Evolutionary conservation across 92 coral and sea anemone genomes (phyloP), one percentile per base, ranked within the genome.

Genomic region (Virgularia gustaviana): DNA sequence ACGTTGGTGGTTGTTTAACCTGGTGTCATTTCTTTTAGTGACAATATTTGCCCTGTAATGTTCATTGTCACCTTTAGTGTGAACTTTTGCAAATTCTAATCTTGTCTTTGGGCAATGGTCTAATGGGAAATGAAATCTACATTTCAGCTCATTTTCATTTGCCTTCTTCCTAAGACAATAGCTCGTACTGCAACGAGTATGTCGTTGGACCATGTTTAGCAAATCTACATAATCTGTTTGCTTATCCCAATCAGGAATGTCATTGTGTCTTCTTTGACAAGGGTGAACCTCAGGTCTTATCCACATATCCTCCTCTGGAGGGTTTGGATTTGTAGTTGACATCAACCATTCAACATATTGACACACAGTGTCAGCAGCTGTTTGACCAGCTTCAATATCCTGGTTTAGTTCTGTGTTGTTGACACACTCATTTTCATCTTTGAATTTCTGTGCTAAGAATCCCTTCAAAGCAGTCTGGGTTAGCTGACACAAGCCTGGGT

Each of bases 291-390:
- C 44, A 1, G 90, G 90, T 59, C 78, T 86, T 18, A 83, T 51
- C 89, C 89, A 85, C 42, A 73, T 53, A 43, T 52, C 76, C 12
- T 83, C 84, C 34, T 86, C 88, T 73, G 88, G 88, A 56, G 85
- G 83, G 52, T 73, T 83, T 73, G 91, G 91, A 73, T 83, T 83
- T n/a, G 78, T 49, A 2, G 91, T 86, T 15, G 88, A 78, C 37
- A 86, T 73, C 72, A 86, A 62, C 91, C 91, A 86, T 51, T 86
- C 88, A 73, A 83, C 88, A 79, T 83, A 83, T 73, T 86, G 41
- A 83, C 91, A 83, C 55, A 83, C 85, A 66, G 57, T 76, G 52
- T 86, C 51, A 39, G 82, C 79, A 61, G 89, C 89, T 59, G 70
- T 70, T 24, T 74, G 67, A 32, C 91, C 91, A 79, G 82, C 83